These are phyloP conservation scores for Antheraea mylitta DNA, from an alignment of 1,140 invertebrate genomes.

Conservation along the genomic window DNA sequence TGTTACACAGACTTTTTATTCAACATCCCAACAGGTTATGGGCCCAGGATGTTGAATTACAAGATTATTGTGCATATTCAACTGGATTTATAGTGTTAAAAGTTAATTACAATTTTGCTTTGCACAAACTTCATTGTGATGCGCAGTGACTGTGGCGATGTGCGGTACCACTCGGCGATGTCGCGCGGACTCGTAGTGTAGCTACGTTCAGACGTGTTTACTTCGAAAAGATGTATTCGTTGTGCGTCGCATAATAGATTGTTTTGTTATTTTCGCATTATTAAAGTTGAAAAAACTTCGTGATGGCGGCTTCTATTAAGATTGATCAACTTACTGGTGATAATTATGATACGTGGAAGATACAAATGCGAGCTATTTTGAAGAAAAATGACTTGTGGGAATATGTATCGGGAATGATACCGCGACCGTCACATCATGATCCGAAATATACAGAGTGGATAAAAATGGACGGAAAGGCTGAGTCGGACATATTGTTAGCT, in stretches of 20 bases:
- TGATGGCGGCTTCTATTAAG: conserved; percentile 29
- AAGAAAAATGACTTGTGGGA: conserved; percentile 38
- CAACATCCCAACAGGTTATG: conserved; percentile 6
- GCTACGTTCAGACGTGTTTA: not conserved
- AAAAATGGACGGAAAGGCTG: conserved; percentile 33
- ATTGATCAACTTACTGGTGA: conserved; percentile 22
- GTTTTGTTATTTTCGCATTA: not conserved
- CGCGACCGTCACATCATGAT: conserved; percentile 19
- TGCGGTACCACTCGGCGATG: not conserved
- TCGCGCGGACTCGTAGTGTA: not conserved
- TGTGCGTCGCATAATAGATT: not conserved
- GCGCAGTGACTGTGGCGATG: not conserved
- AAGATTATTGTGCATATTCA: not conserved
- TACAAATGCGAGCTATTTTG: conserved; percentile 35
- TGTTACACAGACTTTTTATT: too few species aligned
- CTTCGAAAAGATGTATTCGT: not conserved
- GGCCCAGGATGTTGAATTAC: conserved; percentile 4
- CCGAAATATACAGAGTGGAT: conserved; percentile 32
- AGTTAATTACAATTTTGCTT: not conserved
- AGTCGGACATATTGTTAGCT: conserved; percentile 37
- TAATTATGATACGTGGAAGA: conserved; percentile 38
- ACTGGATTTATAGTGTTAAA: not conserved
- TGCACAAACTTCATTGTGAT: not conserved
- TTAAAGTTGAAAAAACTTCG: conserved; percentile 15
- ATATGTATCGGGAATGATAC: conserved; percentile 26